Evolutionary conservation across 2,797 vertebrate species (phyloP).

Genomic region (Iguana delicatissima): DNA sequence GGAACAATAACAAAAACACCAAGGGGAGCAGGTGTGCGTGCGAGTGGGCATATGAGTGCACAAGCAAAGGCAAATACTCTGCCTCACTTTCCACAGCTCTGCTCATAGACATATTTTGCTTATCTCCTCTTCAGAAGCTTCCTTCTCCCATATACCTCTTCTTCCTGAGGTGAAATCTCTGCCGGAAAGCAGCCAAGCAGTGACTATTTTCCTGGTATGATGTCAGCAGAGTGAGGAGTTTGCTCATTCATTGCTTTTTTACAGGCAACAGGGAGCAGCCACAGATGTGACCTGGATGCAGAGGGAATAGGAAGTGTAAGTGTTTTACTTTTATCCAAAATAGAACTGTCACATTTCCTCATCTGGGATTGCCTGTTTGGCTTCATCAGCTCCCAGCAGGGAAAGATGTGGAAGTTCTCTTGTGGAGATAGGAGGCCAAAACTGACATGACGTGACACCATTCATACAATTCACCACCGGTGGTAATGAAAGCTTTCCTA

Average conservation of each 20-base stretch:
- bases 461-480: neutral
- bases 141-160: slow-evolving; percentile 4
- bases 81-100: slow-evolving; percentile 27
- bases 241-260: slow-evolving; percentile 17
- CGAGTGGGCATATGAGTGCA: neutral
- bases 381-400: neutral
- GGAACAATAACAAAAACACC: slow-evolving; percentile 35
- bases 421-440: neutral
- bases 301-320: neutral
- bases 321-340: neutral
- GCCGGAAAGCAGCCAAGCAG: neutral
- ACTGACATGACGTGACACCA: neutral
- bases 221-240: neutral
- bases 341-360: neutral
- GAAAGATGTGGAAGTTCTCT: neutral
- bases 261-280: neutral
- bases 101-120: slow-evolving; percentile 4
- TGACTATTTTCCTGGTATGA: neutral
- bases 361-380: neutral
- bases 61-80: slow-evolving; percentile 27
- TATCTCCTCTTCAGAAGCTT: neutral
- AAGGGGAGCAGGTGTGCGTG: slow-evolving; percentile 38
- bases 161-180: neutral
- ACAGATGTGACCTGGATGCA: neutral
- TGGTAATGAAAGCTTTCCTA: neutral